A percentile compares a stretch with the other conserved stretches of the same genome.
Conservation (phyloP, 92 coral and sea anemone genomes). For the Epizoanthus rinbou region DNA sequence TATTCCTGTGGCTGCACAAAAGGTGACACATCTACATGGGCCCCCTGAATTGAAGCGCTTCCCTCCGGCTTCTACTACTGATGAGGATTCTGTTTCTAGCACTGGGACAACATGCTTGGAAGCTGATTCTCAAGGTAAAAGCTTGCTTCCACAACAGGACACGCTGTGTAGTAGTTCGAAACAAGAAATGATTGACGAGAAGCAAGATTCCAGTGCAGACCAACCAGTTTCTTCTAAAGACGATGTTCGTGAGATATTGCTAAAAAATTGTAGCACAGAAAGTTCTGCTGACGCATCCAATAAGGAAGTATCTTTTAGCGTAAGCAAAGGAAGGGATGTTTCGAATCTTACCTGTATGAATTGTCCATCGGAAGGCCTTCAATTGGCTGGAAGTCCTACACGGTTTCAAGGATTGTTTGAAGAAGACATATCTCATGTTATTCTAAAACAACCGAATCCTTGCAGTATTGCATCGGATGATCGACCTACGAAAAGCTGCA, state of each 20-base stretch:
- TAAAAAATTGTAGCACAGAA: not conserved
- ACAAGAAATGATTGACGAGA: not conserved
- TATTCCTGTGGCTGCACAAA: conserved; percentile 89
- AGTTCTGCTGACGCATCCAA: not conserved
- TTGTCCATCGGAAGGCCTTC: conserved; percentile 18
- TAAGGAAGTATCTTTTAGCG: not conserved
- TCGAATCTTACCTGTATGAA: not conserved
- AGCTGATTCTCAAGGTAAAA: not conserved
- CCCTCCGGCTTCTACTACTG: conserved; percentile 18
- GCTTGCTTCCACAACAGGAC: not conserved
- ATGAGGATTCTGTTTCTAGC: not conserved
- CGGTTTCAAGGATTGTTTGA: conserved; percentile 30
- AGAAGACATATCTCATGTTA: conserved; percentile 36
- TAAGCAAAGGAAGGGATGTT: not conserved
- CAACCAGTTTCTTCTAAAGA: not conserved
- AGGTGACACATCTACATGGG: conserved; percentile 84
- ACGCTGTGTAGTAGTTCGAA: not conserved
- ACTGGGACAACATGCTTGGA: conserved; percentile 1
- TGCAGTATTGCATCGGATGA: not conserved
- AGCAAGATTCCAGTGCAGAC: not conserved
- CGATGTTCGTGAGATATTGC: not conserved
- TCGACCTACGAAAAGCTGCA: not conserved
- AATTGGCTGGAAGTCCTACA: conserved; percentile 33
- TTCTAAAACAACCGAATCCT: conserved; percentile 33
- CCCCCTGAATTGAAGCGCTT: conserved; percentile 81